Conservation (phyloP, 2,113 vertebrate species). For the Chionomys nivalis region DNA sequence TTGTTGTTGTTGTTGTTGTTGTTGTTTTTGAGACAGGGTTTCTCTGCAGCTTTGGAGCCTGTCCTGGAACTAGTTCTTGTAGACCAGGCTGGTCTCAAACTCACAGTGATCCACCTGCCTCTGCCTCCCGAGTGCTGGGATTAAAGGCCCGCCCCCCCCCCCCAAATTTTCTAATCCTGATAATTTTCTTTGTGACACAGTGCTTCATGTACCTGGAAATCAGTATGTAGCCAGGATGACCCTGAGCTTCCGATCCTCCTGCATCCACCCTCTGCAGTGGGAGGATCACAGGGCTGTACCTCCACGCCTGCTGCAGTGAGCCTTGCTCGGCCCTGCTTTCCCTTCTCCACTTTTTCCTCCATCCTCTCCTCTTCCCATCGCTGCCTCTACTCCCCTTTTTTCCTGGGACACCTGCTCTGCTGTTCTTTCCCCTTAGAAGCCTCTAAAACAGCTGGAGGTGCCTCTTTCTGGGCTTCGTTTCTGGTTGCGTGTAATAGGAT, state of each 20-base stretch:
- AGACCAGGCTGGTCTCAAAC: too few species aligned
- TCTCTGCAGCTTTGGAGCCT: too few species aligned
- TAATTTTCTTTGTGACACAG: not conserved
- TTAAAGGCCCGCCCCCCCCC: too few species aligned
- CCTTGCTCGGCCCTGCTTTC: not conserved
- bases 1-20: too few species aligned
- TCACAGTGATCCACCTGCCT: too few species aligned
- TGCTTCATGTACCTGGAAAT: not conserved
- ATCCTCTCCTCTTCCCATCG: not conserved
- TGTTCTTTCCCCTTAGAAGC: not conserved
- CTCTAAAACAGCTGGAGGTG: not conserved
- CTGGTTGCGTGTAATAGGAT: not conserved
- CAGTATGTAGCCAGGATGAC: not conserved
- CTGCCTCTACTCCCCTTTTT: too few species aligned
- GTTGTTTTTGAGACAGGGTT: too few species aligned
- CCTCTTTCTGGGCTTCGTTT: not conserved
- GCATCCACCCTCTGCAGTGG: not conserved
- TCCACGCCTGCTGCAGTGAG: not conserved
- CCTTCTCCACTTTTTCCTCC: not conserved
- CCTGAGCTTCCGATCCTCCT: not conserved
- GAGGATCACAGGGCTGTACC: not conserved
- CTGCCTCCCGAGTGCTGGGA: too few species aligned
- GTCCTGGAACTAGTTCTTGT: too few species aligned
- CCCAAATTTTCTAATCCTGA: not conserved
- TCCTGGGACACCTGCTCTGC: not conserved